Base-by-base conservation (phyloP, 2,113 vertebrate species). In the Phaethornis superciliosus region DNA sequence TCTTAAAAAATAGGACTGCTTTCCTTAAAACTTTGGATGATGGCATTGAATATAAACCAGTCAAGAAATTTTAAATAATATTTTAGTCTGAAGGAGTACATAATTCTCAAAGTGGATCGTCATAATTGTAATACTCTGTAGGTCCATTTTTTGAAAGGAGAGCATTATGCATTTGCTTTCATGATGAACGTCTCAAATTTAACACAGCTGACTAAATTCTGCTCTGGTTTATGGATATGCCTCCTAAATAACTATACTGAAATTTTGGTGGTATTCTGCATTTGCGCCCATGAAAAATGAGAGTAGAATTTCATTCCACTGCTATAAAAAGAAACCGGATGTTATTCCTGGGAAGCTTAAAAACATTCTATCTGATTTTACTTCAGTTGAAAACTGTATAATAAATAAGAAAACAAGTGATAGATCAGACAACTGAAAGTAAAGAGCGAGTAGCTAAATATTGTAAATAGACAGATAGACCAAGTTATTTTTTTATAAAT, bases 401-500 rank as follows among this genome's bases (percentile, higher is more conserved):
- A 74, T 63, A 95, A 95, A 89, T 90, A 92, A 70, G 46, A 79
- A 87, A 93, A 77, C 46, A 82, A 92, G 52, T 55, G 15, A 60
- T 78, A 83, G 86, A 89, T 84, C 77, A 79, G 62, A 62, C 76
- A 95, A 86, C n/a, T 68, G 68, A 95, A 93, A 80, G 71, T n/a
- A 92, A 90, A 93, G 30, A 24, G 30, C 81, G 65, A 26, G 49
- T 86, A 82, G 71, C 89, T 95, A 95, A 94, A 92, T 96, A 94
- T 55, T 93, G 37, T 94, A 65, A 80, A 85, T 81, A 92, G 58
- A 64, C 10, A n/a, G 87, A 90, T 85, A 93, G 67, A 91, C 5
- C 86, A 70, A 88, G 84, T 90, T 94, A 68, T 91, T 72, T 90
- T 92, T 83, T 94, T 96, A 80, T 81, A 87, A 91, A 79, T 81